Evolutionary conservation across 1,140 invertebrate genomes (phyloP), one percentile per base, ranked within the genome.

Genomic region (Geopemphigus sp.): DNA sequence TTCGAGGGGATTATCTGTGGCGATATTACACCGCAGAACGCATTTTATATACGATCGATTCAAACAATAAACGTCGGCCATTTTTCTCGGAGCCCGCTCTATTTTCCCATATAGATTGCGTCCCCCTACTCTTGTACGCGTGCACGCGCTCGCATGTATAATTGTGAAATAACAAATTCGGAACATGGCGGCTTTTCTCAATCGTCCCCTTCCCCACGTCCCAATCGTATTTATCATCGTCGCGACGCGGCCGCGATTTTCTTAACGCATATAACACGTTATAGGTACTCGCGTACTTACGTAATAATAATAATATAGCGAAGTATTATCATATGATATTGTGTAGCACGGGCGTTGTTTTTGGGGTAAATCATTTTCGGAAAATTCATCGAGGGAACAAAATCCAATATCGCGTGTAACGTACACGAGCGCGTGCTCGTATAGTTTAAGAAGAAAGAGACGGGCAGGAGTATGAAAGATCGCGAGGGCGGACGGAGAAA

Each of bases 31-130:
- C 54, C 22, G n/a, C 72, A 56, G 29, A 53, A 72, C 50, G 50
- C 29, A 53, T 72, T 68, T 50, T 12, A 45, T 39, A 8, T 59
- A 26, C 15, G 66, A 68, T 68, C 39, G 66, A 50, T 68, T 50
- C 66, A 26, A 68, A 68, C 66, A 68, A 68, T 72, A 29, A 29
- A 54, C 17, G 54, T 59, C 72, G 29, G 72, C 72, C 72, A 76
- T 76, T 76, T 76, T 76, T 76, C 72, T 76, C 22, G 22, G n/a
- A 6, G 39, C 2, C n/a, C 2, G 47, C 32, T 1, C 32, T 76
- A 57, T 76, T 76, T 76, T 76, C 5, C 66, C 53, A 54, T 29
- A 54, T 39, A 29, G 50, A 72, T 72, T 19, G n/a, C n/a, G n/a
- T n/a, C n/a, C n/a, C n/a, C 47, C 47, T 8, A 19, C 14, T 47